Evolutionary conservation across 2,797 vertebrate genomes (phyloP).

Genomic region (Phrynocephalus vlangalii): DNA sequence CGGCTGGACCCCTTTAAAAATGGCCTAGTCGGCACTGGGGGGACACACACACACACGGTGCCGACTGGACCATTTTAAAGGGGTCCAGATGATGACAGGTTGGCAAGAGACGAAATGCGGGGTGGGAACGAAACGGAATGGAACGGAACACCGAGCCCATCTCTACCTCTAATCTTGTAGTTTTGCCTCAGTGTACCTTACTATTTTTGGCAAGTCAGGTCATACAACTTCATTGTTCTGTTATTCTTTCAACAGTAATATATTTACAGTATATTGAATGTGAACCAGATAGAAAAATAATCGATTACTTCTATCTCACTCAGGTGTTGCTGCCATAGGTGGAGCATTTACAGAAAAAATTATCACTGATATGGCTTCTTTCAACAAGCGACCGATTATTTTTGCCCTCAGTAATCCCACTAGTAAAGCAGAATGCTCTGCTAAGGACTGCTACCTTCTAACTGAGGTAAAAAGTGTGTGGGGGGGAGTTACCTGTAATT

Average conservation of each 20-base stretch:
- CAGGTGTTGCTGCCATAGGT: constrained; percentile 92
- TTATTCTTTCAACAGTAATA: neutral
- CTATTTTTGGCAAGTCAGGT: neutral
- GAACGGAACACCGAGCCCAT: no score
- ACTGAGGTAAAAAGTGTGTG: constrained; percentile 85
- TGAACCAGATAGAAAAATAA: constrained; percentile 35
- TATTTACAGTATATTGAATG: neutral
- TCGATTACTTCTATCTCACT: constrained; percentile 46
- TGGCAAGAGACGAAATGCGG: no score
- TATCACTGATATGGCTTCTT: constrained; percentile 91
- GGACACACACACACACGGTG: no score
- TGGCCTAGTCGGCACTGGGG: no score
- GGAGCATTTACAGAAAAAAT: constrained; percentile 93
- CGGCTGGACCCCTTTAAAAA: no score
- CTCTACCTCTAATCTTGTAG: neutral
- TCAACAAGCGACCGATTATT: constrained; percentile 92
- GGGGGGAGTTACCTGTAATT: neutral
- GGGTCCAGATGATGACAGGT: no score
- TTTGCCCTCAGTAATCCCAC: constrained; percentile 99
- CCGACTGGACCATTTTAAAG: no score
- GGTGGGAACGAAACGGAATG: no score
- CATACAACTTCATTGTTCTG: neutral
- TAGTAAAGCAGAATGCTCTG: constrained; percentile 97
- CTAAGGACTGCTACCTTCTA: constrained; percentile 93
- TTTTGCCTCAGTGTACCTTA: no score